Evolutionary conservation across 37 sponge, comb jelly and placozoan genomes (phyloP), one percentile per base, ranked within the genome.

Genomic region (Aplysina aerophoba): DNA sequence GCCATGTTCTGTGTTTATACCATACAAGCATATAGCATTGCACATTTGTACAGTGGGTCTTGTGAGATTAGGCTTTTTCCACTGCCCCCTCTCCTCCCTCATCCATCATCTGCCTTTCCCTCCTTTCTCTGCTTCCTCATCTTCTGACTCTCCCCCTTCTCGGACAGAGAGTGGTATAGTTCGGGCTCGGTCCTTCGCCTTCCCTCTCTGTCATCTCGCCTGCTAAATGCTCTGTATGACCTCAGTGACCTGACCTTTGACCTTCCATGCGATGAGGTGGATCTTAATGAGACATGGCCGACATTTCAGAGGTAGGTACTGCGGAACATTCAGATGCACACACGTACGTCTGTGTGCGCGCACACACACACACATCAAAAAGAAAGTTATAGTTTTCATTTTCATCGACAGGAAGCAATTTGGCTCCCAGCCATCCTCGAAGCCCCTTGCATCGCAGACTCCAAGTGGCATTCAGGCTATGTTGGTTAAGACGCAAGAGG

Each of bases 271-370:
- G 91, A 88, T 30, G 89, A 87, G 15, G 27, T 90, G 15, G 94
- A 94, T 37, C 81, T 94, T 8, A 91, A 94, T 71, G 91, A 94
- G 24, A 77, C 83, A 11, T 94, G 94, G 94, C 94, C 94, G 3
- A 82, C 86, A 21, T 94, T 94, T 73, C 81, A 79, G 8, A 61
- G 88, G 94, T 94, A 50, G 90, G 90, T 56, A 21, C 78, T 36
- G 41, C 14, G 64, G 40, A 78, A 78, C 55, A 78, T 44, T 78
- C 24, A 28, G 24, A 62, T 4, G 12, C 28, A 62, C 24, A 28
- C 27, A 28, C 27, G 5, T 13, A 28, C 28, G 5, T 4, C 2
- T 11, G 12, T 11, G 12, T 11, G 12, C 64, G 11, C 28, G 11
- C 28, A 62, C 28, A 27, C 28, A 62, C 28, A 62, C 64, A 62